phyloP scores from a whole-genome alignment of 2,797 vertebrate species.

The Rhynchonycteris naso region DNA sequence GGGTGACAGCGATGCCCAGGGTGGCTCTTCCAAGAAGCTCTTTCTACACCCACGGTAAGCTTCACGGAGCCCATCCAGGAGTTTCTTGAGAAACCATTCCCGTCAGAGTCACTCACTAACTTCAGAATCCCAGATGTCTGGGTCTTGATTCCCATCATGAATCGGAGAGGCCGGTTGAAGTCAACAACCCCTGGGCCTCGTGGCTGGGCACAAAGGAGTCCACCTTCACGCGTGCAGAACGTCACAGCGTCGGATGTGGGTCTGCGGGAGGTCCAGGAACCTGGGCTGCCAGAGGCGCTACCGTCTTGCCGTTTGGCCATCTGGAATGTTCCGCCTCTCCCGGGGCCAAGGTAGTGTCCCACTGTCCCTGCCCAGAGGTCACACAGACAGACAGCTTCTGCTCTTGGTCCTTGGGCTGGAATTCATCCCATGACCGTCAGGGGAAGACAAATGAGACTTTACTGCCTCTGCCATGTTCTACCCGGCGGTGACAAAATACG shows the following conservation, averaged over 20 bases:
- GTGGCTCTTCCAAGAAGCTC: not conserved
- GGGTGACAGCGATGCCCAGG: not conserved
- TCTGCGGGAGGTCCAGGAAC: not conserved
- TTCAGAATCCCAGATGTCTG: not conserved
- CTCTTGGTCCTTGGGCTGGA: not conserved
- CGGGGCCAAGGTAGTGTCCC: not conserved
- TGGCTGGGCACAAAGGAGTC: not conserved
- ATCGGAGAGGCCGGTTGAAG: not conserved
- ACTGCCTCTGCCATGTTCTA: not conserved
- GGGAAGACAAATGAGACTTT: not conserved
- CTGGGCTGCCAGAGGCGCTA: not conserved
- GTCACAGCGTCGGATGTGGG: rapidly evolving
- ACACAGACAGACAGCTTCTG: rapidly evolving
- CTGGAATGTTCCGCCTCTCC: not conserved
- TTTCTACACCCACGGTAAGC: not conserved
- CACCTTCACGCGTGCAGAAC: not conserved
- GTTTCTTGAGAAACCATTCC: not conserved
- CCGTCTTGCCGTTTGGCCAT: rapidly evolving
- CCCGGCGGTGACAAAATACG: rapidly evolving
- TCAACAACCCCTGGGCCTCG: no score
- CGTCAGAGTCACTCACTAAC: not conserved
- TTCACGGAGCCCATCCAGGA: not conserved
- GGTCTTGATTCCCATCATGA: rapidly evolving
- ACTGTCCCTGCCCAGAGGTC: rapidly evolving
- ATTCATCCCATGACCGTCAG: not conserved